Base-by-base conservation (phyloP, 2,797 vertebrate species). In the Babyrousa celebensis region DNA sequence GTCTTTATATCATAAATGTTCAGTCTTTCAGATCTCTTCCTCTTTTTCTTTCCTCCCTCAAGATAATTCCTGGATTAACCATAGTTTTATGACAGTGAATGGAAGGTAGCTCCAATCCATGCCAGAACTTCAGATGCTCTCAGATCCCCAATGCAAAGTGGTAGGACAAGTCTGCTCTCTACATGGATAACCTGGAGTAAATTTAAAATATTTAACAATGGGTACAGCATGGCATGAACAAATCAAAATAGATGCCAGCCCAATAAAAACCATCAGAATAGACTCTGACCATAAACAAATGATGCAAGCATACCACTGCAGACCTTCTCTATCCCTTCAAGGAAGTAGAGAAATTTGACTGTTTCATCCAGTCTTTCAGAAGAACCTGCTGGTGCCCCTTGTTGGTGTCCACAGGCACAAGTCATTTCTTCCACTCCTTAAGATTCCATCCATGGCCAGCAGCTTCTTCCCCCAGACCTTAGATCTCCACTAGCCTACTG, bases 201-300 rank as follows among this genome's bases (percentile, higher is more conserved):
- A 94, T 12, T 85, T 32, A 86, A 67, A 83, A n/a, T 52, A 83
- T 71, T 12, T 84, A 84, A 65, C 52, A 83, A 63, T 29, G 12
- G 43, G 21, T 87, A 56, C 12, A 21, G 48, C 25, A 83, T 72
- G 58, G 63, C 40, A 78, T 27, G 62, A 88, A 63, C 48, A n/a
- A 65, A 60, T 74, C 52, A 70, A 43, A 83, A 43, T 32, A 12
- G 8, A 65, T 79, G 32, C 29, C 21, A n/a, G 1, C 43, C 12
- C 1, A 32, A 68, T 58, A 63, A n/a, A 71, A 70, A 40, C 12
- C 18, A 62, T 18, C n/a, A 56, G 32, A 89, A 52, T 29, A 91
- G 65, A 71, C 8, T 82, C 6, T 43, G 48, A 84, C 17, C 12
- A 1, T 48, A 89, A 70, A 58, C 16, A 92, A 72, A 56, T 14